These are phyloP conservation scores for Muraenolepis orangiensis DNA, from an alignment of 2,797 vertebrate species.

Conservation along the genomic window DNA sequence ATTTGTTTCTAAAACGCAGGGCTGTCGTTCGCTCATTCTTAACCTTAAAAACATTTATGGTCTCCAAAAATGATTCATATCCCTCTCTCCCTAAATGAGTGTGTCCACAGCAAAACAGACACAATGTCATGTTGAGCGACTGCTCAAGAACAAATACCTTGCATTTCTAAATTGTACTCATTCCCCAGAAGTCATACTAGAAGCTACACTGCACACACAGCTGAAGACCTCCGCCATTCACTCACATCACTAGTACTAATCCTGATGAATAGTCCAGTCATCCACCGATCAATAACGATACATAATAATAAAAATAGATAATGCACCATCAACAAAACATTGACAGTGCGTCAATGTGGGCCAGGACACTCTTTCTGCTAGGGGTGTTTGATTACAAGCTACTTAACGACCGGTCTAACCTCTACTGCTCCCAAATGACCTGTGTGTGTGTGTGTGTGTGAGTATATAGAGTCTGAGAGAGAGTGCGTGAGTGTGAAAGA, in stretches of 20 bases:
- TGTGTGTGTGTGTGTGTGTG: neutral
- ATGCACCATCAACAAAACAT: neutral
- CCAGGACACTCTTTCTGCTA: neutral
- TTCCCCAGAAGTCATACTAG: neutral
- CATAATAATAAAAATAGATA: too few species aligned
- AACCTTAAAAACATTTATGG: neutral
- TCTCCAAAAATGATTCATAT: neutral
- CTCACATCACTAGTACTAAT: neutral
- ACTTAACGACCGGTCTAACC: neutral
- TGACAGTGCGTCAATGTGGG: too few species aligned
- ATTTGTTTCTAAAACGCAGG: neutral
- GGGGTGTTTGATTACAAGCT: neutral
- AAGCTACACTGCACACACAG: neutral
- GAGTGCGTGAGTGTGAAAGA: neutral
- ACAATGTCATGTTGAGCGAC: too few species aligned
- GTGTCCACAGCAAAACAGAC: neutral
- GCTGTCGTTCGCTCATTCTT: neutral
- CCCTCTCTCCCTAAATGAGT: neutral
- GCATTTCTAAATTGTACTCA: neutral
- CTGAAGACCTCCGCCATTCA: too few species aligned
- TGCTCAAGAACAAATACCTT: too few species aligned
- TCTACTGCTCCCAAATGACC: neutral
- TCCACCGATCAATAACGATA: neutral
- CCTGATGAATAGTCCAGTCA: neutral
- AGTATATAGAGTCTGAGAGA: too few species aligned